Evolutionary conservation across 2,797 vertebrate genomes (phyloP), one percentile per base, ranked within the genome.

Genomic region (Oreochromis mossambicus): DNA sequence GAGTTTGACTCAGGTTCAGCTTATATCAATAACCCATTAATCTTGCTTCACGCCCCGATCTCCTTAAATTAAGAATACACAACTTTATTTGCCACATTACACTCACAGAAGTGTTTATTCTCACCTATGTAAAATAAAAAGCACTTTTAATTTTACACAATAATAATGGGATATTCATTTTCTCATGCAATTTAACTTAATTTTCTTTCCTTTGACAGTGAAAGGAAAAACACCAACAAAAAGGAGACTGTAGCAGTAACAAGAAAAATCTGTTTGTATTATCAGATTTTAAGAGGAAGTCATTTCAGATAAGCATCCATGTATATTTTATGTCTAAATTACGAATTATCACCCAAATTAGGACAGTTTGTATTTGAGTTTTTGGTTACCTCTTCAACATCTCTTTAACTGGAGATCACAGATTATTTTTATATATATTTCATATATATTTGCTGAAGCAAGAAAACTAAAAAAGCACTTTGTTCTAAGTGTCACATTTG

Each of bases 61-160:
- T n/a, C 0, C 48, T 5, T 8, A 50, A 50, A 50, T 50, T 19
- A 50, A 50, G 0, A 50, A 19, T 19, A 0, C 8, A 50, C 0
- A 9, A 5, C 19, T 0, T n/a, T n/a, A 51, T 0, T 51, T 0
- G 19, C 19, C 50, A 3, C 19, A 51, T 10, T 10, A 51, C 50
- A 51, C 8, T 51, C 19, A 10, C 0, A 51, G 8, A 51, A 0
- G 5, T 51, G 8, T 51, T 51, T 50, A 50, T 50, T 19, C 3
- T 19, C 48, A 19, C 2, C 0, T 19, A 19, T 50, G 19, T 19
- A 1, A 50, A n/a, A 51, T 51, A 19, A 51, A 51, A 51, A n/a
- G 5, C 19, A 51, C 19, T 51, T 51, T 50, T 50, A 1, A 50
- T 50, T 50, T 50, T 48, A 26, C 24, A 26, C 1, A 26, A 51